These are phyloP conservation scores for Lutraria lutraria DNA, from an alignment of 2,888 invertebrate genomes.

Conservation along the genomic window DNA sequence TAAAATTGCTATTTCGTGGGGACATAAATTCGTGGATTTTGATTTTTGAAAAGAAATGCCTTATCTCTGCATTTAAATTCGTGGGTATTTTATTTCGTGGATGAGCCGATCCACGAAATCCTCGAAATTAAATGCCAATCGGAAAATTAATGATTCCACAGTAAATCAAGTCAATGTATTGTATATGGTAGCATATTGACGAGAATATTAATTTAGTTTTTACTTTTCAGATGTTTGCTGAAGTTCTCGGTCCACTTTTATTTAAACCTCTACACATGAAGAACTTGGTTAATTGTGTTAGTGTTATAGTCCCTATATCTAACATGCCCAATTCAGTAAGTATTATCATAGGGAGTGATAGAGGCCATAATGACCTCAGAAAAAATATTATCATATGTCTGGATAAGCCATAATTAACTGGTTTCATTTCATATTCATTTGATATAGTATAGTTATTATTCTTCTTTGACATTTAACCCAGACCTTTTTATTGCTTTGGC, in stretches of 20 bases:
- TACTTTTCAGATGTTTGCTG: conserved; percentile 84
- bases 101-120: too few relatives aligned
- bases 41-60: too few relatives aligned
- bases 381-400: too few relatives aligned
- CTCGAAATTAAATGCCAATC: too few relatives aligned
- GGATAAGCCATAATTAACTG: too few relatives aligned
- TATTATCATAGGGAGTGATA: background rate
- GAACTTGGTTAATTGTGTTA: conserved; percentile 84
- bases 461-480: background rate
- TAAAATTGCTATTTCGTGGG: too few relatives aligned
- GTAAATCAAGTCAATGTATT: background rate
- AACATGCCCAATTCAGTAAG: conserved; percentile 85
- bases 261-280: conserved; percentile 85
- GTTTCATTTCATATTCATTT: background rate
- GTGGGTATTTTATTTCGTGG: too few relatives aligned
- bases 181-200: background rate
- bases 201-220: background rate
- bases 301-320: conserved; percentile 84
- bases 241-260: conserved; percentile 83
- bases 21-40: too few relatives aligned
- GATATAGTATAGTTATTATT: background rate
- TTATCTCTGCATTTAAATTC: too few relatives aligned
- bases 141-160: too few relatives aligned
- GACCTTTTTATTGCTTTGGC: too few relatives aligned
- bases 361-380: too few relatives aligned